Percentiles rank a stretch among this genome's conserved stretches.
Evolutionary conservation across 2,888 invertebrate genomes (phyloP).

Genomic region (Liposcelis brunnea): DNA sequence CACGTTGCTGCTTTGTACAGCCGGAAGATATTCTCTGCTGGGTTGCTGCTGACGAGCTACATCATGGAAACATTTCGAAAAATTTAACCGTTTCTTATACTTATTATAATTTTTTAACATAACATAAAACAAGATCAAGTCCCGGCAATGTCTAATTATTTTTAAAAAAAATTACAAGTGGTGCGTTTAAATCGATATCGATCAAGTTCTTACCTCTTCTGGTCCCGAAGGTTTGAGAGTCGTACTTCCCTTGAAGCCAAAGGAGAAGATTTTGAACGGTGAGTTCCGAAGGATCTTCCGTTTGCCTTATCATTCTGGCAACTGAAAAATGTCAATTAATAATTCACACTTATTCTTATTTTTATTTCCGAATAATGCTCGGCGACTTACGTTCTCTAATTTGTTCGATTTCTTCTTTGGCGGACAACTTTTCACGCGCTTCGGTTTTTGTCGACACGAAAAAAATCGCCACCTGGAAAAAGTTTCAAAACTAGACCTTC

Average conservation of each 20-base stretch:
- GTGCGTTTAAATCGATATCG: too few species aligned
- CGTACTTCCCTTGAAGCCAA: slow-evolving; percentile 55
- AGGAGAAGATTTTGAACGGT: slow-evolving; percentile 57
- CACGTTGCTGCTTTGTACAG: background rate
- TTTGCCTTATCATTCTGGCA: slow-evolving; percentile 1
- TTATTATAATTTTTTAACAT: too few species aligned
- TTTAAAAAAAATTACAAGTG: too few species aligned
- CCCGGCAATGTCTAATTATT: too few species aligned
- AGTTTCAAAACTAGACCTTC: too few species aligned
- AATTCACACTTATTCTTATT: too few species aligned
- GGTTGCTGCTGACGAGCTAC: slow-evolving; percentile 10
- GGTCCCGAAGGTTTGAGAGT: slow-evolving; percentile 13
- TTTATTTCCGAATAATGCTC: too few species aligned
- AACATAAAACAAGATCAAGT: too few species aligned
- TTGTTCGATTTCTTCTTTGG: slow-evolving; percentile 8
- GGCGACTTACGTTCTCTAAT: slow-evolving; percentile 7
- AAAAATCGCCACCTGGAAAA: too few species aligned
- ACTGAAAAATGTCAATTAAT: slow-evolving; percentile 5
- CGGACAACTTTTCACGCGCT: background rate
- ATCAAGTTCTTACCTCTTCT: slow-evolving; percentile 17
- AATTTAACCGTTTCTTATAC: too few species aligned
- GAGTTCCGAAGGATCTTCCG: slow-evolving; percentile 33
- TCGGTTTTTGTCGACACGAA: too few species aligned
- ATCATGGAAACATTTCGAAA: background rate
- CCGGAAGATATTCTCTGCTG: slow-evolving; percentile 10